These are phyloP conservation scores for Fratercula arctica DNA, from an alignment of 2,797 vertebrate species.

Conservation along the genomic window DNA sequence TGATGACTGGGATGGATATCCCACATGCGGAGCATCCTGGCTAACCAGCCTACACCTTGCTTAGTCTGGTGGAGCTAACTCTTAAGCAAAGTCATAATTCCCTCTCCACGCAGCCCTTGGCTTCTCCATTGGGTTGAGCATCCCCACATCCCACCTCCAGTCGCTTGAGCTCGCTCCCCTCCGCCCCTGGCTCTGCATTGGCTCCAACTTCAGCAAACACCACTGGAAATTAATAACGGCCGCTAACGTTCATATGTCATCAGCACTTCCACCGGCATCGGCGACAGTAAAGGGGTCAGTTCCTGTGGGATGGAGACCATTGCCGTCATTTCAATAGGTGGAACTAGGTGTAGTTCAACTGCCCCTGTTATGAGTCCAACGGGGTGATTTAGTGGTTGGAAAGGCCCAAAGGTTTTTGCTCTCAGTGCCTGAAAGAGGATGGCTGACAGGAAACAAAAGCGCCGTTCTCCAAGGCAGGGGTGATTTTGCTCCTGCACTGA, in stretches of 20 bases:
- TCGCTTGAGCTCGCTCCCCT: neutral
- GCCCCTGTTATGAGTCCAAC: neutral
- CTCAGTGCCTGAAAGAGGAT: constrained; percentile 12
- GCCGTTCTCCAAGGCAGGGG: neutral
- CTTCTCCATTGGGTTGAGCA: neutral
- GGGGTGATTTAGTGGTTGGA: constrained; percentile 33
- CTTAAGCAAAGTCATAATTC: neutral
- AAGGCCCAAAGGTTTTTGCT: neutral
- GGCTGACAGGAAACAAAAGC: constrained; percentile 45
- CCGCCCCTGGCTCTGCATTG: neutral
- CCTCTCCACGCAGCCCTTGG: neutral
- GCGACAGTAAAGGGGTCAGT: constrained; percentile 33
- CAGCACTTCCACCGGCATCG: constrained; percentile 9
- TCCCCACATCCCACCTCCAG: neutral
- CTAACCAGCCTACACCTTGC: neutral
- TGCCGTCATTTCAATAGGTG: constrained; percentile 65
- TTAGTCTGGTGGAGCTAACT: neutral
- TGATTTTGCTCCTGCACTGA: neutral
- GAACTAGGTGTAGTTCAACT: constrained; percentile 68
- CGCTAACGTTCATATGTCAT: neutral
- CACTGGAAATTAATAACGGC: neutral
- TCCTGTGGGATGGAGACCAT: constrained; percentile 42
- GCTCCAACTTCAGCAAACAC: neutral
- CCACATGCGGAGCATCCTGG: neutral
- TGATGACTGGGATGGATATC: neutral